phyloP scores from a whole-genome alignment of 2,113 vertebrate genomes.

The Passer montanus region DNA sequence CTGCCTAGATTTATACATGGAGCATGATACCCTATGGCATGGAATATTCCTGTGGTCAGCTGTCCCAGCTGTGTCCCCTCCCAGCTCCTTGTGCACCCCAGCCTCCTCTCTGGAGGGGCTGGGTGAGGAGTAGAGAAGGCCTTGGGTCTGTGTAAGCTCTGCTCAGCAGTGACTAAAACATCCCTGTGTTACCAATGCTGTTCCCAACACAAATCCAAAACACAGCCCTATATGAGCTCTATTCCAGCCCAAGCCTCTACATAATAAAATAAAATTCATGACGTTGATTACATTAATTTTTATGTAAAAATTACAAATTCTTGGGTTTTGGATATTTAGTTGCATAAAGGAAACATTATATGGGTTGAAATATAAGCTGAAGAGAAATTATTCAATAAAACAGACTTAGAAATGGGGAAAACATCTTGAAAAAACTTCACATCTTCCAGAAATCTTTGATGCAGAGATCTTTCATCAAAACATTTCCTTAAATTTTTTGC shows the following conservation, averaged over 20 bases:
- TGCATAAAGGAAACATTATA: neutral
- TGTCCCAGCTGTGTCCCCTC: neutral
- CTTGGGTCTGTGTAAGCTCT: accelerated
- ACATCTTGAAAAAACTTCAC: neutral
- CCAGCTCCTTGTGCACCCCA: accelerated
- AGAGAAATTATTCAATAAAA: neutral
- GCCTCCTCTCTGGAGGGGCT: accelerated
- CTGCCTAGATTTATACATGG: neutral
- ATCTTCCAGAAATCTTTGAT: neutral
- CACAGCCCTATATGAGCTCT: accelerated
- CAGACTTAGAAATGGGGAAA: neutral
- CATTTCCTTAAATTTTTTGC: neutral
- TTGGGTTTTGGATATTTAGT: neutral
- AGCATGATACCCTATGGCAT: neutral
- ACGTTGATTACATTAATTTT: neutral
- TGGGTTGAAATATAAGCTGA: neutral
- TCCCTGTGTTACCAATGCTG: neutral
- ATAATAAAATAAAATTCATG: neutral
- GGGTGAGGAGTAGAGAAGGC: accelerated
- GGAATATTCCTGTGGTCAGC: neutral
- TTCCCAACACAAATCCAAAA: neutral
- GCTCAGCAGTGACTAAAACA: neutral
- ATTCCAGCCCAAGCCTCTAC: neutral
- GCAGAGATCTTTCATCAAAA: neutral
- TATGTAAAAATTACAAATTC: neutral